Percentiles rank a stretch among this genome's conserved stretches.
Evolutionary conservation across 2,113 vertebrate species (phyloP).

Genomic region (Abramis brama): DNA sequence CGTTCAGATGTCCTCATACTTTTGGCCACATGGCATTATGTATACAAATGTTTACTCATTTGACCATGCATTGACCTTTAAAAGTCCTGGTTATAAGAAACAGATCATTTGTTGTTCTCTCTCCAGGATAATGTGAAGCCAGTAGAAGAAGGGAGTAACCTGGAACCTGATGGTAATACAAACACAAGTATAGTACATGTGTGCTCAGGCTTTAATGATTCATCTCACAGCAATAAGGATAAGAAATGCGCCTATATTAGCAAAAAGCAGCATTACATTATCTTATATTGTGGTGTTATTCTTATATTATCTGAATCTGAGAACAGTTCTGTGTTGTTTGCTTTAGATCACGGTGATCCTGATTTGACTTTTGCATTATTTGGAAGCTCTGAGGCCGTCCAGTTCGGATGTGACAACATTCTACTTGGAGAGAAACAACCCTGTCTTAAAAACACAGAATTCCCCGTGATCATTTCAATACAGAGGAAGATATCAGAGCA

Average conservation of each 20-base stretch:
- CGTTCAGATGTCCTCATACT: neutral
- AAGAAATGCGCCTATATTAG: neutral
- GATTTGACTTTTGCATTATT: neutral
- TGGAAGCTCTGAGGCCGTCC: slow-evolving; percentile 2
- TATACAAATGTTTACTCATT: neutral
- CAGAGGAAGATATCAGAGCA: slow-evolving; percentile 14
- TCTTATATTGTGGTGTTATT: neutral
- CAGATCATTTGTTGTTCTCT: neutral
- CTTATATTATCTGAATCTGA: neutral
- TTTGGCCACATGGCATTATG: neutral
- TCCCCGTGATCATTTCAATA: neutral
- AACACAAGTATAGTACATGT: neutral
- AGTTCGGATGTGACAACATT: slow-evolving; percentile 19
- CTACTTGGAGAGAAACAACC: neutral
- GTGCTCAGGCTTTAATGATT: neutral
- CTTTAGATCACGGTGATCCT: neutral
- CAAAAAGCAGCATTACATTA: neutral
- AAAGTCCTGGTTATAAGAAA: neutral
- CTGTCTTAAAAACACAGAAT: neutral
- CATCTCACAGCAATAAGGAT: neutral
- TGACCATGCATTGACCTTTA: neutral
- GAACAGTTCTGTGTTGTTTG: neutral
- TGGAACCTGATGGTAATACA: neutral
- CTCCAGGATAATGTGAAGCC: neutral
- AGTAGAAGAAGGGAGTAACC: neutral